Conservation (phyloP, 2,888 invertebrate species). For the Sericinus montela region DNA sequence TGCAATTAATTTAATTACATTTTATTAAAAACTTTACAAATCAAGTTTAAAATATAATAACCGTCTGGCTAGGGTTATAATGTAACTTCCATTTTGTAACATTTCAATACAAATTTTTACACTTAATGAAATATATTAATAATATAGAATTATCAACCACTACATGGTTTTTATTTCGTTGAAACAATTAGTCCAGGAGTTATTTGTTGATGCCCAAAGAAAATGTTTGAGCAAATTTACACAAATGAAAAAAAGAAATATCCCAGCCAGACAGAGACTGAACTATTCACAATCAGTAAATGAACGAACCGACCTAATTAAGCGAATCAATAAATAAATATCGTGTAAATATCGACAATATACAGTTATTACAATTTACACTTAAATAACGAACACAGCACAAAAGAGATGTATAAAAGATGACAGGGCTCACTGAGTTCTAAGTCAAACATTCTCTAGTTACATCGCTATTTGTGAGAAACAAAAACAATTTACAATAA, state of each 20-base stretch:
- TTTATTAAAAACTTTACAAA: slow-evolving; percentile 47
- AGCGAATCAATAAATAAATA: slow-evolving; percentile 77
- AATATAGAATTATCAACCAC: background rate
- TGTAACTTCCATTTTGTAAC: slow-evolving; percentile 23
- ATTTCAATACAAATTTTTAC: slow-evolving; percentile 24
- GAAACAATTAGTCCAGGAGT: slow-evolving; percentile 40
- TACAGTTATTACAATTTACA: slow-evolving; percentile 78
- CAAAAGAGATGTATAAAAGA: slow-evolving; percentile 53
- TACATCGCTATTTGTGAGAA: slow-evolving; percentile 66
- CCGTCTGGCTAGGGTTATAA: slow-evolving; percentile 65
- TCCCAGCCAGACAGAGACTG: slow-evolving; percentile 67
- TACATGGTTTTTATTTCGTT: slow-evolving; percentile 14
- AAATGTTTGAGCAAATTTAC: slow-evolving; percentile 70
- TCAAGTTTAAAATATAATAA: slow-evolving; percentile 45
- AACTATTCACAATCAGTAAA: slow-evolving; percentile 45
- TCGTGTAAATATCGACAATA: slow-evolving; percentile 70
- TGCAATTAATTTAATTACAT: slow-evolving; percentile 53
- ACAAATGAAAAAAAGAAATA: slow-evolving; percentile 51
- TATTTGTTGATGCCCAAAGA: slow-evolving; percentile 52
- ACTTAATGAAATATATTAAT: background rate
- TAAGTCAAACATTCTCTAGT: slow-evolving; percentile 64
- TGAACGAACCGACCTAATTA: slow-evolving; percentile 57
- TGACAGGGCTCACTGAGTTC: slow-evolving; percentile 63
- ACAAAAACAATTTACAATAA: slow-evolving; percentile 63
- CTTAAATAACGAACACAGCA: slow-evolving; percentile 77